Evolutionary conservation across 2,797 vertebrate species (phyloP), one percentile per base, ranked within the genome.

Genomic region (Dallia pectoralis): DNA sequence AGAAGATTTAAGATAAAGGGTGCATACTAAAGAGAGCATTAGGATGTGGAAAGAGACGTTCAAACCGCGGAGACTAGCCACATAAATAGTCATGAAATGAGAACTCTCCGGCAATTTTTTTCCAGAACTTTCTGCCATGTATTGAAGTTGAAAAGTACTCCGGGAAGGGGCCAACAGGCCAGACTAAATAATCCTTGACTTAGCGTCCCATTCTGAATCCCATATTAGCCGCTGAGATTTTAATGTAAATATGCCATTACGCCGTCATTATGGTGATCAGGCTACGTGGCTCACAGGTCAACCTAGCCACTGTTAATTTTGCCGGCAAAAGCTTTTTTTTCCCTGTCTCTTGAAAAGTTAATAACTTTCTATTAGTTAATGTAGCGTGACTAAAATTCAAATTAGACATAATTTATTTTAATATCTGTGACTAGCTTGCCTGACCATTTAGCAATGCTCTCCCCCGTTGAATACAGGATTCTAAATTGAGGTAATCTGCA

Each of bases 361-460:
- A 98, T 98, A 98, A 98, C 97, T 97, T 98, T 97, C 96, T 98
- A 98, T 99, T 98, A 98, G 97, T 98, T 99, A 98, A 98, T 98
- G 97, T 97, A 96, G 94, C 95, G 94, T 98, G 97, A 98, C 97
- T 99, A 98, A 99, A 98, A 99, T 98, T 98, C 96, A 97, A 96
- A 99, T 99, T 97, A 98, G 96, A 98, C 96, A 97, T 97, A 96
- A 99, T 98, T 98, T 96, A 98, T 98, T 99, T 98, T 98, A 98
- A 98, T 99, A 96, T 98, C 96, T 98, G 96, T 98, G 96, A 98
- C 97, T 97, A 95, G 96, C 95, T 96, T 94, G 93, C 95, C 95
- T 94, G 95, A 97, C 96, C 95, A 94, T 97, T 98, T 97, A 98
- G 96, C 94, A 93, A 95, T 95, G 96, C 95, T 97, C 96, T 96